Conservation (phyloP, 2,113 vertebrate genomes). For the Clinocottus analis region DNA sequence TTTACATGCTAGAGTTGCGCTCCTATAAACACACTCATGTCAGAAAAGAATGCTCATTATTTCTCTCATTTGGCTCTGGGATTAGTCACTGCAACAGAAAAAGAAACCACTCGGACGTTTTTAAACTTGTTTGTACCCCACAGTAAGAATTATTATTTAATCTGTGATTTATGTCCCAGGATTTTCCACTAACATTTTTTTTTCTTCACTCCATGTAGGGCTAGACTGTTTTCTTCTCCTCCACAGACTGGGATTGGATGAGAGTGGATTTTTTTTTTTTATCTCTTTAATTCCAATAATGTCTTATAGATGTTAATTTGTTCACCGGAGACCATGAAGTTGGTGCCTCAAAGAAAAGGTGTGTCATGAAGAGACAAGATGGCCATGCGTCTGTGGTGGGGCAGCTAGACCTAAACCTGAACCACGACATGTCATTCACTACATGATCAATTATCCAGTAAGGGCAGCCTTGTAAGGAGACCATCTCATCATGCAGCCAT, state of each 20-base stretch:
- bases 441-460: conserved; percentile 83
- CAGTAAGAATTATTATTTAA: conserved; percentile 73
- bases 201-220: conserved; percentile 18
- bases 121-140: conserved; percentile 71
- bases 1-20: conserved; percentile 82
- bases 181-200: conserved; percentile 49
- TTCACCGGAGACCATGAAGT: not conserved
- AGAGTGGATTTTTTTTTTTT: not conserved
- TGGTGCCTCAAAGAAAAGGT: conserved; percentile 3
- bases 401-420: conserved; percentile 75
- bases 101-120: conserved; percentile 68
- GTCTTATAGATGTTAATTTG: not conserved
- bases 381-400: conserved; percentile 21
- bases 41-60: conserved; percentile 82
- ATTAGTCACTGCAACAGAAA: conserved; percentile 74
- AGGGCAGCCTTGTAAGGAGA: conserved; percentile 78
- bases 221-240: conserved; percentile 7
- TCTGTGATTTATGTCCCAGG: conserved; percentile 64
- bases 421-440: conserved; percentile 81
- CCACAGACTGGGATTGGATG: conserved; percentile 10
- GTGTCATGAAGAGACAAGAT: conserved; percentile 28
- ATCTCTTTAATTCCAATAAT: not conserved
- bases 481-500: conserved; percentile 83
- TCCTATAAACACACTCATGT: conserved; percentile 82
- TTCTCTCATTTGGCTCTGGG: conserved; percentile 75